Evolutionary conservation across 1,140 invertebrate genomes (phyloP).

Genomic region (Leptopilina clavipes): DNA sequence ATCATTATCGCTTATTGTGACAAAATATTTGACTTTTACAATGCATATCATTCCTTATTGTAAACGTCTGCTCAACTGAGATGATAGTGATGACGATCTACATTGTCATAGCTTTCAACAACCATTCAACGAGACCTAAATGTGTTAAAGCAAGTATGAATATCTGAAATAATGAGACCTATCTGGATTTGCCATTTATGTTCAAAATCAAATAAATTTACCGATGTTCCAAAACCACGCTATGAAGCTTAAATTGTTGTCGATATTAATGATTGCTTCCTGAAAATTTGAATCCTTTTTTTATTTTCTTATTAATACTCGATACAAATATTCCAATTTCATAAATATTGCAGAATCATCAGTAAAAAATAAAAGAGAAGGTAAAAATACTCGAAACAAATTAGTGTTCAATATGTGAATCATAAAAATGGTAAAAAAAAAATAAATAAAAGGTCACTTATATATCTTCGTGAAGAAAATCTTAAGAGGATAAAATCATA

Average conservation of each 20-base stretch:
- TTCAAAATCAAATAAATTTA: background rate
- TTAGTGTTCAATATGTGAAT: background rate
- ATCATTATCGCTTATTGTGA: conserved; percentile 1
- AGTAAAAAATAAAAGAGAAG: no score
- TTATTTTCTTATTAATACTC: no score
- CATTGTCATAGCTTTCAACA: conserved; percentile 6
- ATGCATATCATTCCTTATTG: conserved; percentile 4
- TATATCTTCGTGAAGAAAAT: background rate
- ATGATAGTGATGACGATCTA: conserved; percentile 18
- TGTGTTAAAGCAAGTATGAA: conserved; percentile 20
- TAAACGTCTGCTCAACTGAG: background rate
- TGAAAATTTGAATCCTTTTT: no score
- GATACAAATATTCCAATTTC: no score
- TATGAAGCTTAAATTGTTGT: background rate
- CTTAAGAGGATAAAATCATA: conserved; percentile 29
- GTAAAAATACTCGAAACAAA: no score
- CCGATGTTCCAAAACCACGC: background rate
- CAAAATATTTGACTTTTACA: background rate
- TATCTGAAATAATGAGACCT: conserved; percentile 3
- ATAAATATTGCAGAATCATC: no score
- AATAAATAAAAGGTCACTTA: background rate
- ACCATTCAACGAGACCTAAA: background rate
- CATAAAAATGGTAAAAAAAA: background rate
- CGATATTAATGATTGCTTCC: no score
- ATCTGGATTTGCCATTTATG: conserved; percentile 3